Base-by-base conservation (phyloP, 1,140 invertebrate genomes). In the Adoxophyes honmai region DNA sequence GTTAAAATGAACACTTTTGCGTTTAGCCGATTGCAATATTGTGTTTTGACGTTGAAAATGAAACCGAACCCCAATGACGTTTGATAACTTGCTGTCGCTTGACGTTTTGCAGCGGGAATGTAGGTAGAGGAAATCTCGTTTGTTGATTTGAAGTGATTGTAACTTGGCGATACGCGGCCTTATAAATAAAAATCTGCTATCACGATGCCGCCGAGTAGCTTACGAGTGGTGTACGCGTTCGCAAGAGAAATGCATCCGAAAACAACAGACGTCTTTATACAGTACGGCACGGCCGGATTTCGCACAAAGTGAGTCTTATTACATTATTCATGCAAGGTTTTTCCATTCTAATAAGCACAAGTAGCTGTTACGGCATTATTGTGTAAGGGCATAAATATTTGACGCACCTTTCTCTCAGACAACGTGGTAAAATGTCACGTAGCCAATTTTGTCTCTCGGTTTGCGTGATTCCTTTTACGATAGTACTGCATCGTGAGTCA, bases 161-260 rank as follows among this genome's bases (percentile, higher is more conserved):
- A 79, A 53, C 64, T 75, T 68, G 73, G 59, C 60, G 70, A 70
- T 74, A 71, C 68, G 72, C 74, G 73, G 71, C 78, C 78, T 77
- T 88, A 83, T 88, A 88, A 85, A 88, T 77, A 80, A 81, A 80
- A 77, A 75, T 78, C 74, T 63, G 70, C 62, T 59, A 71, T 66
- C 73, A 88, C 60, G 75, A 88, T 88, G 86, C 84, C 86, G 65
- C 83, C 86, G 69, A 88, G 83, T 85, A 86, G 86, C 73, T 81
- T 88, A 79, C 85, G 91, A 85, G 91, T 91, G 36, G 91, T 93
- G 60, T 94, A 93, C 89, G 93, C 93, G 75, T 94, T 94, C 86
- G 93, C 92, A 48, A 90, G 92, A 87, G 92, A 93, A 91, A 93
- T 93, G 92, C 92, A 93, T 78, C 92, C 93, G n/a, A 93, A 92